Evolutionary conservation across 2,113 vertebrate species (phyloP), one percentile per base, ranked within the genome.

Genomic region (Malurus alboscapulatus): DNA sequence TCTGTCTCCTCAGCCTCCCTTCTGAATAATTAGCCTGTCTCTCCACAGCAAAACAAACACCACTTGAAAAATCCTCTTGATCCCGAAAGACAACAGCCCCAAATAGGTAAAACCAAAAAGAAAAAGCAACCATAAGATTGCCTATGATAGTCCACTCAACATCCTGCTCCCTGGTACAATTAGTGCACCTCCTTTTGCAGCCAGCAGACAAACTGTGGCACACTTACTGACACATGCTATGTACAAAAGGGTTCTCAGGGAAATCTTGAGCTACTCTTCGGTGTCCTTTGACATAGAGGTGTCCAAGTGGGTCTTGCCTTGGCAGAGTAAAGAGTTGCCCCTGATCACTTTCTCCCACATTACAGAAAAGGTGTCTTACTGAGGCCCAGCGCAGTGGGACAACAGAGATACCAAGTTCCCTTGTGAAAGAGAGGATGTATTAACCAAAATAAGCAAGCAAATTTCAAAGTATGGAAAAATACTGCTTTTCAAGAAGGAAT

Each of bases 141-240:
- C 2, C 32, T 88, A 79, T 76, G 9, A 21, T 63, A 63, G 42
- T 72, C 26, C 14, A 34, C 6, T 59, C 26, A 61, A 11, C 27
- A 42, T 40, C 22, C 19, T 68, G 19, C 8, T 80, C 25, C 20
- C 6, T 22, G 25, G 13, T 29, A 63, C 6, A 24, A 29, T 12
- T 17, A 80, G 6, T 11, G 7, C 14, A 38, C 32, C 42, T 59
- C 1, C 11, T 79, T 83, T 71, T 58, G 24, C 36, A 76, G 27
- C 2, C 34, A 55, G 48, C 11, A 63, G 38, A 68, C 29, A 13
- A 32, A 6, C 17, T 48, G 15, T 69, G 58, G 66, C 42, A 13
- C 47, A 14, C 38, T 50, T 72, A 59, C 8, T 73, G 73, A 24
- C 0, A 0, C 2, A 3, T 54, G 19, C 18, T 27, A 76, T 4